Evolutionary conservation across 2,888 invertebrate species (phyloP).

Genomic region (Cosmia pyralina): DNA sequence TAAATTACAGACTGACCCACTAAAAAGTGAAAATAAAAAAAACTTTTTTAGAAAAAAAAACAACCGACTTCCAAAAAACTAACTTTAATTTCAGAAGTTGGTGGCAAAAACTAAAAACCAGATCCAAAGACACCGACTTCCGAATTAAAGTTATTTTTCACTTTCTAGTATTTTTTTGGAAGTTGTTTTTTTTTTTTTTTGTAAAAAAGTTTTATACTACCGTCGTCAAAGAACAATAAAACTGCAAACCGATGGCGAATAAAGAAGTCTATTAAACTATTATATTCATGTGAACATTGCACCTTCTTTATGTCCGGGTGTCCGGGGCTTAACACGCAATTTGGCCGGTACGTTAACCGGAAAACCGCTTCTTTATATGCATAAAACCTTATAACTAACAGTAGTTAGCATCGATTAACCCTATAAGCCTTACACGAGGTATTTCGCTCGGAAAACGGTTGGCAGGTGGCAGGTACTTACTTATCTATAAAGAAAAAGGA

Average conservation of each 20-base stretch:
- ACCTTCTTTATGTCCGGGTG: conserved; percentile 4
- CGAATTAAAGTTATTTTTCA: too few species aligned
- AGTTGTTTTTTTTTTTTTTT: too few species aligned
- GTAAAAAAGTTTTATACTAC: too few species aligned
- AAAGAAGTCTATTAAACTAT: conserved; percentile 27
- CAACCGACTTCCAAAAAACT: too few species aligned
- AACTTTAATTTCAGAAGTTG: too few species aligned
- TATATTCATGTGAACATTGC: conserved; percentile 1
- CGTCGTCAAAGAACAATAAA: conserved; percentile 23
- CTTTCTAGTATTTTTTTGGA: too few species aligned
- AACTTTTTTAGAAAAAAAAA: too few species aligned
- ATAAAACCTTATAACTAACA: conserved; percentile 5
- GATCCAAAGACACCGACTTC: too few species aligned
- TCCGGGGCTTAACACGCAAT: conserved; percentile 6
- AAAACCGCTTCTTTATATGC: conserved; percentile 18
- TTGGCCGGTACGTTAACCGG: conserved; percentile 5
- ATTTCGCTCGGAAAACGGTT: conserved; percentile 20
- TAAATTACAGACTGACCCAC: too few species aligned
- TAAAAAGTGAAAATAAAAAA: too few species aligned
- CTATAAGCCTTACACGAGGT: conserved; percentile 11
- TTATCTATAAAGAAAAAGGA: conserved; percentile 7
- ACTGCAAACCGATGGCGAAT: conserved; percentile 13
- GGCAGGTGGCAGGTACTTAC: conserved; percentile 12
- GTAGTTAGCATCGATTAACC: conserved; percentile 24
- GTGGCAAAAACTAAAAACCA: too few species aligned